Conservation (phyloP, 2,113 vertebrate species). For the Coturnix japonica region DNA sequence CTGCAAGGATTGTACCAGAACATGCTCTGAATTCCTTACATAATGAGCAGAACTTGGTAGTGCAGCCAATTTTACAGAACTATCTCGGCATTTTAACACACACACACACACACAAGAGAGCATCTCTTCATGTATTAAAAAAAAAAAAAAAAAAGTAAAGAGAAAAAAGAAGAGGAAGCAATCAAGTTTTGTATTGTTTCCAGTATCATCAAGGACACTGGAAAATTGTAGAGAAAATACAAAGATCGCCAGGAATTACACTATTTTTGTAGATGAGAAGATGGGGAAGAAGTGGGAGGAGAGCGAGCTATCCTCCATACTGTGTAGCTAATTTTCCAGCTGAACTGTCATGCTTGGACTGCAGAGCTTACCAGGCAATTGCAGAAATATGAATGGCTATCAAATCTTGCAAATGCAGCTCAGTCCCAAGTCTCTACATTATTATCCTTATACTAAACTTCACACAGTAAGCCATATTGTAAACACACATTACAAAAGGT, state of each 20-base stretch:
- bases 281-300: constrained; percentile 34
- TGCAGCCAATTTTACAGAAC: neutral
- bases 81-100: neutral
- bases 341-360: constrained; percentile 36
- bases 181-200: constrained; percentile 42
- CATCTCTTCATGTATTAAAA: neutral
- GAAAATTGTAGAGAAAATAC: constrained; percentile 51
- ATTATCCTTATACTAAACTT: neutral
- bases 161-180: constrained; percentile 27
- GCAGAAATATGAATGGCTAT: neutral
- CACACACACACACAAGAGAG: neutral
- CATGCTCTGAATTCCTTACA: neutral
- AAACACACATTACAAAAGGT: neutral
- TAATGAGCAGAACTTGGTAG: constrained; percentile 1
- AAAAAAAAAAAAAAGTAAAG: neutral
- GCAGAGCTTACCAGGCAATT: constrained; percentile 26
- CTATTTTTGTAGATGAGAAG: constrained; percentile 35
- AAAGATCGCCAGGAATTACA: constrained; percentile 56
- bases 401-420: neutral
- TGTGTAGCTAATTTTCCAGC: constrained; percentile 24
- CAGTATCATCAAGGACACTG: constrained; percentile 25
- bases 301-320: constrained; percentile 1
- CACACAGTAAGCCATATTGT: neutral
- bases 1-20: neutral
- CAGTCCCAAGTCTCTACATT: neutral